Evolutionary conservation across 2,888 invertebrate species (phyloP).

Genomic region (Polyommatus icarus): DNA sequence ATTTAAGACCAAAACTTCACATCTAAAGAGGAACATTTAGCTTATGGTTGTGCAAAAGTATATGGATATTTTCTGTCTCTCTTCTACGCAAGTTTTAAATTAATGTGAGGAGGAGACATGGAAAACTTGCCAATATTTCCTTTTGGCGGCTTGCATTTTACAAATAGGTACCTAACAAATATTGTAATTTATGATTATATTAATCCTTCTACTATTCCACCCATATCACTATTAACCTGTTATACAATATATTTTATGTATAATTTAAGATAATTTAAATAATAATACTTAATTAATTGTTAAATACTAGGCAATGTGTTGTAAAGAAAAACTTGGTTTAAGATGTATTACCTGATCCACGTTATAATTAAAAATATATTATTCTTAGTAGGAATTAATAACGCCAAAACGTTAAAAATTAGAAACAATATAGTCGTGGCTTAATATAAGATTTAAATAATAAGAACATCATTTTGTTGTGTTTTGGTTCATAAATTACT

Average conservation of each 20-base stretch:
- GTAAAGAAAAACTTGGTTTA: neutral
- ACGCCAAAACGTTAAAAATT: neutral
- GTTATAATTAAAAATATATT: neutral
- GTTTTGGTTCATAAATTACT: neutral
- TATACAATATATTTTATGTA: neutral
- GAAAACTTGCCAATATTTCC: too few species aligned
- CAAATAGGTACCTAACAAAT: too few species aligned
- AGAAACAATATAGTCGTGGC: neutral
- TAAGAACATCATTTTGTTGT: neutral
- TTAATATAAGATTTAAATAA: too few species aligned
- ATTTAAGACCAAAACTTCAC: too few species aligned
- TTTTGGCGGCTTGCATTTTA: neutral
- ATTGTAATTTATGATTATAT: neutral
- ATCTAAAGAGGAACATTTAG: too few species aligned
- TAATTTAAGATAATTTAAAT: too few species aligned
- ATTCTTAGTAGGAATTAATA: neutral
- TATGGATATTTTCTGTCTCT: too few species aligned
- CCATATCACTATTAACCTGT: slow-evolving; percentile 3
- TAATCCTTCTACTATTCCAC: slow-evolving; percentile 19
- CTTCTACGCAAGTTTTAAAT: too few species aligned
- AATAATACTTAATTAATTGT: neutral
- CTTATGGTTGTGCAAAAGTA: too few species aligned
- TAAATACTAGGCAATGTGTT: neutral
- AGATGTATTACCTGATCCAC: neutral
- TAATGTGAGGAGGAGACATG: too few species aligned